These are phyloP conservation scores for Athrips mouffetella DNA, from an alignment of 2,888 invertebrate species.

Conservation along the genomic window DNA sequence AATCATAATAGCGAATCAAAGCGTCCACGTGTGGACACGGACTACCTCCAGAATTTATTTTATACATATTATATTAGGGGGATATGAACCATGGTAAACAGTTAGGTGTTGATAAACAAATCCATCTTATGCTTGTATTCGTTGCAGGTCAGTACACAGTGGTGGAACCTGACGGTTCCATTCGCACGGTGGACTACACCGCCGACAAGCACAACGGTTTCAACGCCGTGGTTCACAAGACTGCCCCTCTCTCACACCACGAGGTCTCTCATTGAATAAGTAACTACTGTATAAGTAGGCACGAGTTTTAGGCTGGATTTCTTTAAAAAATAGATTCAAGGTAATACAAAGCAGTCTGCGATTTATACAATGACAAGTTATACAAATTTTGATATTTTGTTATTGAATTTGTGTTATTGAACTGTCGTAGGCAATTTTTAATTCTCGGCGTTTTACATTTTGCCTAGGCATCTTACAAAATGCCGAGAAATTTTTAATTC, in stretches of 20 bases:
- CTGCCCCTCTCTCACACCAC: conserved; percentile 63
- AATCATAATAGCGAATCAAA: too few relatives aligned
- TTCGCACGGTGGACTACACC: conserved; percentile 73
- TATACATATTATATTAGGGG: too few relatives aligned
- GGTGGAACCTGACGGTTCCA: conserved; percentile 72
- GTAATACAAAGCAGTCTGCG: not conserved
- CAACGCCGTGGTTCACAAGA: conserved; percentile 71
- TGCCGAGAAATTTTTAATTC: too few relatives aligned
- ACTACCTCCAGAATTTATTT: too few relatives aligned
- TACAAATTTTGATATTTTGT: too few relatives aligned
- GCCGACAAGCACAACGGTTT: conserved; percentile 74
- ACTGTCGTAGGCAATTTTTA: too few relatives aligned
- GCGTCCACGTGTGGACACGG: too few relatives aligned
- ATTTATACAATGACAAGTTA: too few relatives aligned
- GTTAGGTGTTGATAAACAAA: not conserved
- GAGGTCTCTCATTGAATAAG: conserved; percentile 55
- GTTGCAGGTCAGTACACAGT: conserved; percentile 71
- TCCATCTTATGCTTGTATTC: not conserved
- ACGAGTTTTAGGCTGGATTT: not conserved
- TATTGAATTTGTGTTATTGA: too few relatives aligned
- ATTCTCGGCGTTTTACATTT: too few relatives aligned
- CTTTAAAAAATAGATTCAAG: not conserved
- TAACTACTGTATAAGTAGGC: not conserved
- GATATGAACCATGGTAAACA: too few relatives aligned
- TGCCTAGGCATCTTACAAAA: too few relatives aligned